phyloP scores from a whole-genome alignment of 1,140 invertebrate species.

The Lineus longissimus region DNA sequence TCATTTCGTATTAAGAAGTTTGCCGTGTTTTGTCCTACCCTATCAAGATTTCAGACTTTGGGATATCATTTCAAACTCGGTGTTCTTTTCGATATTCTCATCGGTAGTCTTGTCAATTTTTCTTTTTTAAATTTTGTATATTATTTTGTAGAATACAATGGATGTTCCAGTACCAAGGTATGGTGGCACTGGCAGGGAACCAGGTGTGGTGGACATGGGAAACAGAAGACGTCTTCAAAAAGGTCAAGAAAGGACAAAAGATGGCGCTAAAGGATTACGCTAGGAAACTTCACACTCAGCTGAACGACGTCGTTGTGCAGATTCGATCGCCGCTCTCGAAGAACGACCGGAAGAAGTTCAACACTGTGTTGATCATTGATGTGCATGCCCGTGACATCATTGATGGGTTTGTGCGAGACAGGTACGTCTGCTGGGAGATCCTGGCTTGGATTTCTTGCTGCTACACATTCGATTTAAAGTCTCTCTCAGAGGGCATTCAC shows the following conservation, averaged over 20 bases:
- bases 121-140: too few species aligned
- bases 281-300: slow-evolving; percentile 70
- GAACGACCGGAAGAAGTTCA: slow-evolving; percentile 82
- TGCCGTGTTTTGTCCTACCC: too few species aligned
- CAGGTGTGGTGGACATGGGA: slow-evolving; percentile 92
- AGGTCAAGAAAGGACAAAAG: slow-evolving; percentile 69
- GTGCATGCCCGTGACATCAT: slow-evolving; percentile 86
- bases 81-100: too few species aligned
- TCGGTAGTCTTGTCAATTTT: too few species aligned
- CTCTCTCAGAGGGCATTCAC: background rate
- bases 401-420: slow-evolving; percentile 77
- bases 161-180: slow-evolving; percentile 84
- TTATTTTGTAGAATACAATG: slow-evolving; percentile 64
- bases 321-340: slow-evolving; percentile 67
- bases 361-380: slow-evolving; percentile 81
- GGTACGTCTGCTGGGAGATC: slow-evolving; percentile 39
- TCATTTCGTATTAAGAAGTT: too few species aligned
- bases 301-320: slow-evolving; percentile 75
- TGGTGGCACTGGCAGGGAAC: slow-evolving; percentile 79
- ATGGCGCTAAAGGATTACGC: slow-evolving; percentile 86
- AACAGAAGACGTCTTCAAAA: slow-evolving; percentile 80
- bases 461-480: background rate
- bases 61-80: too few species aligned
- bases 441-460: too few species aligned
- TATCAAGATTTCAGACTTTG: too few species aligned